phyloP scores from a whole-genome alignment of 2,888 invertebrate genomes.

The Hemaris fuciformis region DNA sequence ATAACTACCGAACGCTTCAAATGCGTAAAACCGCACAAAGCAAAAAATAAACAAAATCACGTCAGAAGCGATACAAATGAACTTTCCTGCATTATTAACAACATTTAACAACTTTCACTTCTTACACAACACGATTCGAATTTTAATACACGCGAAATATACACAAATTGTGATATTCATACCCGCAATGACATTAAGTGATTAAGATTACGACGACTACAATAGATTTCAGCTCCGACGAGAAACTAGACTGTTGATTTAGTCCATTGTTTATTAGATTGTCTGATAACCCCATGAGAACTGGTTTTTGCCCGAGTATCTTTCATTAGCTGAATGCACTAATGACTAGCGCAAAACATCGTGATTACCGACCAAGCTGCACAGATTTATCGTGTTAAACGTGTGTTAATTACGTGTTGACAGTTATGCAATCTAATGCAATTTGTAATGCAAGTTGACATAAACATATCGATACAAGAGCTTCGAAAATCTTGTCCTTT shows the following conservation, averaged over 20 bases:
- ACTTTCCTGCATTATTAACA: conserved; percentile 5
- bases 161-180: not conserved
- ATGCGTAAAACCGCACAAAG: not conserved
- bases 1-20: too few relatives aligned
- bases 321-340: conserved; percentile 27
- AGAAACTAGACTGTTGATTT: conserved; percentile 28
- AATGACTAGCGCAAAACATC: conserved; percentile 23
- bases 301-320: conserved; percentile 30
- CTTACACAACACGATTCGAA: not conserved
- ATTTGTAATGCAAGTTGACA: not conserved
- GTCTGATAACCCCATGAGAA: conserved; percentile 37
- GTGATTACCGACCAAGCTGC: conserved; percentile 21
- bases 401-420: not conserved
- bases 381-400: conserved; percentile 14
- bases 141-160: not conserved
- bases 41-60: not conserved
- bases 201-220: not conserved
- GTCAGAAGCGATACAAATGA: not conserved
- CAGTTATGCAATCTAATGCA: not conserved
- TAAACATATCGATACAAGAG: not conserved
- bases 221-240: not conserved
- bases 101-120: not conserved
- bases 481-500: too few relatives aligned
- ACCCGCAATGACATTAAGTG: not conserved
- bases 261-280: conserved; percentile 37